Conservation (phyloP, 2,888 invertebrate genomes). For the Ditylenchus weischeri region DNA sequence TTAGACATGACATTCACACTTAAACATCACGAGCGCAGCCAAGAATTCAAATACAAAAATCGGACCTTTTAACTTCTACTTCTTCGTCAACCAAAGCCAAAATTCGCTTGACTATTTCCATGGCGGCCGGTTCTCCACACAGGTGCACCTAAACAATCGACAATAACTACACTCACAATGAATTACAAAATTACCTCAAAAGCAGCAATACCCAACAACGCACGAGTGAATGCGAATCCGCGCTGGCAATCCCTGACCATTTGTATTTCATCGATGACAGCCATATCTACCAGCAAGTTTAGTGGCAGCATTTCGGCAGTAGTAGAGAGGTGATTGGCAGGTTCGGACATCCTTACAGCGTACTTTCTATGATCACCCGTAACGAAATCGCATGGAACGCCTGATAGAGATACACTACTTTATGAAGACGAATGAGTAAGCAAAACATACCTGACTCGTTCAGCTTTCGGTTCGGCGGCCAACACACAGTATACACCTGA, state of each 20-base stretch:
- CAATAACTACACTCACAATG: neutral
- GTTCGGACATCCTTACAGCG: conserved; percentile 70
- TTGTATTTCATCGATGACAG: conserved; percentile 97
- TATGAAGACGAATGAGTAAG: too few relatives aligned
- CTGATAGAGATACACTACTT: too few relatives aligned
- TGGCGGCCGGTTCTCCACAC: conserved; percentile 88
- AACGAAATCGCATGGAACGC: conserved; percentile 88
- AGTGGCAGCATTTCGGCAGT: conserved; percentile 88
- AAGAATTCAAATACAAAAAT: neutral
- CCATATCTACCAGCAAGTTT: conserved; percentile 64
- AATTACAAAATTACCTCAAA: conserved; percentile 46
- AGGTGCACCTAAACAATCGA: conserved; percentile 76
- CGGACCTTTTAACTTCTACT: conserved; percentile 70
- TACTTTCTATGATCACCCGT: conserved; percentile 71
- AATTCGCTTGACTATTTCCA: conserved; percentile 75
- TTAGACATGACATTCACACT: too few relatives aligned
- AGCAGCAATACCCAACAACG: conserved; percentile 68
- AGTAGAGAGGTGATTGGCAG: conserved; percentile 83
- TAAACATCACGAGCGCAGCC: too few relatives aligned
- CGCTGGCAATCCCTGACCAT: conserved; percentile 83
- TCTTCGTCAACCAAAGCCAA: conserved; percentile 78
- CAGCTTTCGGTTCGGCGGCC: conserved; percentile 70
- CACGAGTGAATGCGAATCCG: conserved; percentile 99
- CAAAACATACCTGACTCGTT: conserved; percentile 30
- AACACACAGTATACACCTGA: conserved; percentile 83